Percentiles rank a stretch among this genome's conserved stretches.
Evolutionary conservation across 2,113 vertebrate species (phyloP).

Genomic region (Pangasianodon hypophthalmus): DNA sequence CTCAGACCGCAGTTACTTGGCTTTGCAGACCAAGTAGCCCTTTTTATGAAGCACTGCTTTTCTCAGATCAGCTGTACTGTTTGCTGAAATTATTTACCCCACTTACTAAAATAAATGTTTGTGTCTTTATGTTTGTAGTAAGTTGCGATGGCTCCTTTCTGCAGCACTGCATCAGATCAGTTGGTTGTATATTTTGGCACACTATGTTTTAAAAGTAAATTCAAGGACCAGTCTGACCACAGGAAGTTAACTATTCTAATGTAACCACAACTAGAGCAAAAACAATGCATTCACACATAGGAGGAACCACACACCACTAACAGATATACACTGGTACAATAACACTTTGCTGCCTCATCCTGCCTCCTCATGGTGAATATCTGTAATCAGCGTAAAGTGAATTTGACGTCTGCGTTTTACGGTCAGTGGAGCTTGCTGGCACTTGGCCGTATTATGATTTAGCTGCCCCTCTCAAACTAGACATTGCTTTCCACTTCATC

Average conservation of each 20-base stretch:
- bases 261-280: neutral
- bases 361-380: slow-evolving; percentile 53
- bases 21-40: neutral
- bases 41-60: neutral
- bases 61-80: neutral
- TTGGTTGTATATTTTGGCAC: neutral
- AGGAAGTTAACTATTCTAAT: neutral
- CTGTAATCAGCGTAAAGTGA: slow-evolving; percentile 67
- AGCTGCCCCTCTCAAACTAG: slow-evolving; percentile 48
- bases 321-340: neutral
- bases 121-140: neutral
- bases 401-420: slow-evolving; percentile 55
- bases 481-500: neutral
- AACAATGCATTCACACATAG: neutral
- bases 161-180: neutral
- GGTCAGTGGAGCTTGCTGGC: slow-evolving; percentile 39
- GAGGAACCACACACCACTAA: neutral
- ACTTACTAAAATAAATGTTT: neutral
- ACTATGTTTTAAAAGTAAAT: neutral
- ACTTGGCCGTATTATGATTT: slow-evolving; percentile 12
- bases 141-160: neutral
- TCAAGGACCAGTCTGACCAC: neutral
- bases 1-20: slow-evolving; percentile 1
- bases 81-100: neutral
- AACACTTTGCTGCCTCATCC: slow-evolving; percentile 20